phyloP scores from a whole-genome alignment of 2,113 vertebrate species.

The Vulpes vulpes region DNA sequence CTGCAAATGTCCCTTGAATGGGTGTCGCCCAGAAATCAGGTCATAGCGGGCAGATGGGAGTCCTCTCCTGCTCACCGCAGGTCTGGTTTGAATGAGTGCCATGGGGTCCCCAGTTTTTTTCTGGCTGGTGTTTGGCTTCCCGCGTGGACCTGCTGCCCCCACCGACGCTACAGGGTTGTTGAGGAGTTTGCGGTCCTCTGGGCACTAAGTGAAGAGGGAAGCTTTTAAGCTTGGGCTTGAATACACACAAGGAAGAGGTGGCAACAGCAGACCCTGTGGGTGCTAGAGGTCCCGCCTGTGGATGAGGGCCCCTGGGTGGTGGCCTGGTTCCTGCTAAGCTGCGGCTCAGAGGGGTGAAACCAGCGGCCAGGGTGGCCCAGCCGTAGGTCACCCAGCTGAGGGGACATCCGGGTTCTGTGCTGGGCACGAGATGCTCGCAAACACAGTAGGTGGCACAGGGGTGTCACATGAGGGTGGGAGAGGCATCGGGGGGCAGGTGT shows the following conservation, averaged over 20 bases:
- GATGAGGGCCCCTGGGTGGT: background rate
- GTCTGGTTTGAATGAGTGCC: accelerated
- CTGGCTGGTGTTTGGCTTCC: background rate
- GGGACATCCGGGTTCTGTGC: background rate
- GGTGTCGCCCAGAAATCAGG: accelerated
- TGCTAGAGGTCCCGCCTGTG: accelerated
- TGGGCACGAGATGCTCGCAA: accelerated
- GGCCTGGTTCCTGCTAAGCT: background rate
- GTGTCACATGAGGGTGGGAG: accelerated
- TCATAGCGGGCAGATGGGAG: no score
- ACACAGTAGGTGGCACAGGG: accelerated
- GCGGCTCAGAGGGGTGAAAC: background rate
- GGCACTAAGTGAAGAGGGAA: accelerated
- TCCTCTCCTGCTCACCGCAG: accelerated
- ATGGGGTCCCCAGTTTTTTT: accelerated
- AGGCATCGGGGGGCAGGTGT: accelerated
- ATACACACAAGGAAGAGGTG: accelerated
- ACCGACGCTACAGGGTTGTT: accelerated
- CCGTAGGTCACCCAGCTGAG: accelerated
- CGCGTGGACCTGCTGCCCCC: background rate
- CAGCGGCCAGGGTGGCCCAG: accelerated
- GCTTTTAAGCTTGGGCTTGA: background rate
- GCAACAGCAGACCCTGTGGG: no score
- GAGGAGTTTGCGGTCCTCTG: accelerated
- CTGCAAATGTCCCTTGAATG: background rate